Conservation (phyloP, 2,888 invertebrate genomes). For the Auanema freiburgensis region DNA sequence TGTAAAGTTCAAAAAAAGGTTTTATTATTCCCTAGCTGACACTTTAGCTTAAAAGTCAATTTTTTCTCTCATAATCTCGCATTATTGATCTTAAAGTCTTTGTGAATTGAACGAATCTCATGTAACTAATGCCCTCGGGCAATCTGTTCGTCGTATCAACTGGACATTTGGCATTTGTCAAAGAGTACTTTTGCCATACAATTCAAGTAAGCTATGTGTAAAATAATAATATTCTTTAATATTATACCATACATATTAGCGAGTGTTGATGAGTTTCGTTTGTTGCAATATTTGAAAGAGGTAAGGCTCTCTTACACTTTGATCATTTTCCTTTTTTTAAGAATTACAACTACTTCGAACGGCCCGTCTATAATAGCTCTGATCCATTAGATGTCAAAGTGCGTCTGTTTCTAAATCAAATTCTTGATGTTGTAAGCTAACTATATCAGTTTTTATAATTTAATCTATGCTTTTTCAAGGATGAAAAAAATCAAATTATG, state of each 20-base stretch:
- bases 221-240: too few relatives aligned
- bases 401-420: slow-evolving; percentile 47
- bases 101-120: too few relatives aligned
- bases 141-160: too few relatives aligned
- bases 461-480: slow-evolving; percentile 20
- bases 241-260: not conserved
- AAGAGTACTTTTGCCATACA: too few relatives aligned
- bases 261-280: slow-evolving; percentile 44
- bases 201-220: too few relatives aligned
- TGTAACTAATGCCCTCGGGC: too few relatives aligned
- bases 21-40: too few relatives aligned
- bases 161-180: too few relatives aligned
- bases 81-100: too few relatives aligned
- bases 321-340: slow-evolving; percentile 2
- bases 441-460: not conserved
- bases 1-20: too few relatives aligned
- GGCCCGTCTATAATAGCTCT: slow-evolving; percentile 44
- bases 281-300: slow-evolving; percentile 48
- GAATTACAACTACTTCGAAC: slow-evolving; percentile 50
- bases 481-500: slow-evolving; percentile 52
- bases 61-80: too few relatives aligned
- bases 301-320: slow-evolving; percentile 15
- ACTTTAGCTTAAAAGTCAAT: too few relatives aligned
- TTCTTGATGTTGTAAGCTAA: slow-evolving; percentile 37
- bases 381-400: slow-evolving; percentile 44